These are phyloP conservation scores for Papilio demoleus DNA, from an alignment of 2,888 invertebrate species.

Conservation along the genomic window DNA sequence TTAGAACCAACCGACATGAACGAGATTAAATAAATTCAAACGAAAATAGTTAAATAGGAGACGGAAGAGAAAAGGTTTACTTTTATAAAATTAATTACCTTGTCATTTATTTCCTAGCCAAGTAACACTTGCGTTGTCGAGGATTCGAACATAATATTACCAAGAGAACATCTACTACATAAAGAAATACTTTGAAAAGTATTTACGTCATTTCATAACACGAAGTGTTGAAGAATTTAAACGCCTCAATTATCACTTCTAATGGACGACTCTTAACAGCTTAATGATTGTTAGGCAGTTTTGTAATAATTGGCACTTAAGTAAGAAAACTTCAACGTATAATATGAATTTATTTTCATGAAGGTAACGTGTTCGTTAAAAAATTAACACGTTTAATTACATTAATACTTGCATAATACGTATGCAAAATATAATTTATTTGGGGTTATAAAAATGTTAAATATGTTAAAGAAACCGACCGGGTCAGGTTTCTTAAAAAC, in stretches of 20 bases:
- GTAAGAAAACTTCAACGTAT: constrained; percentile 11
- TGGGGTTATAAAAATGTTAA: background rate
- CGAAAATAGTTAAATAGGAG: too few relatives aligned
- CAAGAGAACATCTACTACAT: background rate
- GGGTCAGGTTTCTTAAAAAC: background rate
- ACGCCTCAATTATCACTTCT: constrained; percentile 23
- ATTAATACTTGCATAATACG: background rate
- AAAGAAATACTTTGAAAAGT: background rate
- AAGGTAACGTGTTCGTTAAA: background rate
- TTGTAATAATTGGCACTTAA: constrained; percentile 12
- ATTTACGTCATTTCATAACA: background rate
- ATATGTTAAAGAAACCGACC: background rate
- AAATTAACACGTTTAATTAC: background rate
- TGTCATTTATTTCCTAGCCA: too few relatives aligned
- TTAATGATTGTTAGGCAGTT: constrained; percentile 15
- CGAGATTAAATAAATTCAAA: too few relatives aligned
- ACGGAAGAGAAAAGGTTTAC: too few relatives aligned
- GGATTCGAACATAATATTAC: background rate
- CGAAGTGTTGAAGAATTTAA: constrained; percentile 24
- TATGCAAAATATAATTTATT: background rate
- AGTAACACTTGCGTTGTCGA: too few relatives aligned
- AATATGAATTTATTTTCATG: background rate
- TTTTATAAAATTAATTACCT: too few relatives aligned
- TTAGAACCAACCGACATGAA: too few relatives aligned
- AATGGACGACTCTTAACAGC: constrained; percentile 7